phyloP scores from a whole-genome alignment of 2,113 vertebrate species.

The Myrmophylax atrothorax region DNA sequence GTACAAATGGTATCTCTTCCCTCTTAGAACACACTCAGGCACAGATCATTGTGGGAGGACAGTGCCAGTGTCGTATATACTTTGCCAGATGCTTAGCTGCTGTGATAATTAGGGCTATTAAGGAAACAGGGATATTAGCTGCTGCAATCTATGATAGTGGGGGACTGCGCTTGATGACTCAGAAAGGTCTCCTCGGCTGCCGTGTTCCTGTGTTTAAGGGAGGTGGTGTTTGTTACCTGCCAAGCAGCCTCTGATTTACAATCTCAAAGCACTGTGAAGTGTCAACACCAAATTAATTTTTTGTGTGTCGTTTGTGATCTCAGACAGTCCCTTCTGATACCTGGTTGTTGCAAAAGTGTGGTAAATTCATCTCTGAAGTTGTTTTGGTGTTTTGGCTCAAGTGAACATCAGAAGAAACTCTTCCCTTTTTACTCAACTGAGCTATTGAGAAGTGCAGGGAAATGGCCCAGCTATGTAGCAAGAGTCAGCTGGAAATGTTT shows the following conservation, averaged over 20 bases:
- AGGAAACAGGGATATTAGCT: constrained; percentile 39
- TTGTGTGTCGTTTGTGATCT: neutral
- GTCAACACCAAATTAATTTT: constrained; percentile 61
- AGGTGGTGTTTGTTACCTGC: constrained; percentile 45
- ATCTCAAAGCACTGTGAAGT: constrained; percentile 23
- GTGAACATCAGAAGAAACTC: constrained; percentile 36
- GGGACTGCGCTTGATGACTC: constrained; percentile 51
- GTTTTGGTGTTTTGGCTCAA: constrained; percentile 23
- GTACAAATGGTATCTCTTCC: neutral
- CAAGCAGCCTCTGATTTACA: constrained; percentile 50
- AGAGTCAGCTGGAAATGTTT: neutral
- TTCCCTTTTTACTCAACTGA: constrained; percentile 28
- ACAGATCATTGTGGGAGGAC: constrained; percentile 29
- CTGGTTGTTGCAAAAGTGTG: neutral
- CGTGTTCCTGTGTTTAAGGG: constrained; percentile 41
- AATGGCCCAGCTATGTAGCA: neutral
- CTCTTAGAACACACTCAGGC: neutral
- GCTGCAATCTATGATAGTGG: constrained; percentile 22
- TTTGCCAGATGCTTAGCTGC: constrained; percentile 47
- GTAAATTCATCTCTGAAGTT: constrained; percentile 29
- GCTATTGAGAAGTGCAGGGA: neutral
- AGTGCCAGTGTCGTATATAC: constrained; percentile 6
- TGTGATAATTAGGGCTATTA: constrained; percentile 57
- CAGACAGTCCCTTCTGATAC: constrained; percentile 11
- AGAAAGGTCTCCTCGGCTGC: constrained; percentile 42